Percentiles rank a stretch among this genome's conserved stretches.
Evolutionary conservation across 2,888 invertebrate species (phyloP).

Genomic region (Temnothorax ravouxi): DNA sequence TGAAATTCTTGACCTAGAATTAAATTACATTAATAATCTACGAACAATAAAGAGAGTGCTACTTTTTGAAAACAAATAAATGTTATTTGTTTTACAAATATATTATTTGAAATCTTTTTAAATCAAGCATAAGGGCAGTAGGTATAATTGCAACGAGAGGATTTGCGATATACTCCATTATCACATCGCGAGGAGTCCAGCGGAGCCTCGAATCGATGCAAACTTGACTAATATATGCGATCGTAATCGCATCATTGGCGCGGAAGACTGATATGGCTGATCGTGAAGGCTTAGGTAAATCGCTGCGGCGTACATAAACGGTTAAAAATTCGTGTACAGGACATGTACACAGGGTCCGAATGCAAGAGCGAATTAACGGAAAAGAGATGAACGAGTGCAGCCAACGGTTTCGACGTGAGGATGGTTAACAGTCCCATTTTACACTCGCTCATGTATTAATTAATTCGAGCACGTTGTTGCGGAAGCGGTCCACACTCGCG

Average conservation of each 20-base stretch:
- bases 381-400: neutral
- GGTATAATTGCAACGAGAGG: neutral
- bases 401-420: neutral
- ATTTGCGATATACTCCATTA: constrained; percentile 3
- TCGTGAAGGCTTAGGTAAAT: constrained; percentile 42
- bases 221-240: constrained; percentile 29
- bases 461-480: constrained; percentile 35
- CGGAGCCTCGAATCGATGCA: neutral
- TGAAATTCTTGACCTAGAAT: neutral
- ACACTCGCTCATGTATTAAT: constrained; percentile 30
- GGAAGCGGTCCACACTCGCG: constrained; percentile 11
- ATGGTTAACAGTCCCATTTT: neutral
- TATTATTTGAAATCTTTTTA: neutral
- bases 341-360: neutral
- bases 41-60: neutral
- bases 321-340: constrained; percentile 7
- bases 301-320: neutral
- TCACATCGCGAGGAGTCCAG: neutral
- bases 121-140: neutral
- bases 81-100: no score
- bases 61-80: neutral
- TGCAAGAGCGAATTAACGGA: neutral
- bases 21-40: neutral
- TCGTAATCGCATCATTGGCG: constrained; percentile 7
- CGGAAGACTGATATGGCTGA: constrained; percentile 25